phyloP scores from a whole-genome alignment of 2,113 vertebrate genomes.

The Oncorhynchus nerka region DNA sequence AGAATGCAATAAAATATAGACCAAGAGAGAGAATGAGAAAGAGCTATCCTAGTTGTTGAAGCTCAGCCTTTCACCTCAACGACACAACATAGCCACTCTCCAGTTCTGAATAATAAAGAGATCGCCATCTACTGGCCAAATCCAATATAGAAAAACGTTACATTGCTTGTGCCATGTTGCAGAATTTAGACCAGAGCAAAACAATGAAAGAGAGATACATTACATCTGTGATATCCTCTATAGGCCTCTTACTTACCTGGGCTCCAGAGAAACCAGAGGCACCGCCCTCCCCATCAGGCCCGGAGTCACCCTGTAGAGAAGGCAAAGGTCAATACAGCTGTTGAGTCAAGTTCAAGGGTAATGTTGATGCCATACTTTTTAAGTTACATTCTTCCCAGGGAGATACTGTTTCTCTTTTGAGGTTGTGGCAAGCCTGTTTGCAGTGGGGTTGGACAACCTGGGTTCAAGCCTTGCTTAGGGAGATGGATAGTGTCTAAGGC shows the following conservation, averaged over 20 bases:
- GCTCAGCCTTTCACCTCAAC: neutral
- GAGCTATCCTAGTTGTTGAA: neutral
- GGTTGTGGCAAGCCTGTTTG: too few relatives aligned
- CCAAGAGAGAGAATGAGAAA: too few relatives aligned
- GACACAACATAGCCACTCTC: neutral
- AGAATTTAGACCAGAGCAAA: neutral
- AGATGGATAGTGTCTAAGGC: too few relatives aligned
- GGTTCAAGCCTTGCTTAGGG: too few relatives aligned
- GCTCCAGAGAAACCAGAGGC: constrained; percentile 72
- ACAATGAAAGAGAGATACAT: neutral
- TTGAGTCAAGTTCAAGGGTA: neutral
- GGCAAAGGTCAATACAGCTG: constrained; percentile 26
- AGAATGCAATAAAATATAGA: neutral
- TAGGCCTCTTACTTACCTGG: constrained; percentile 37
- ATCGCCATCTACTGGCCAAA: neutral
- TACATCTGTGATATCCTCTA: neutral
- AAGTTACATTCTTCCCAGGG: too few relatives aligned
- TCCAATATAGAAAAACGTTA: neutral
- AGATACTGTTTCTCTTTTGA: too few relatives aligned
- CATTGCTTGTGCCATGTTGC: neutral
- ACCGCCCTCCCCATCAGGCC: constrained; percentile 70
- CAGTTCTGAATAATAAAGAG: neutral
- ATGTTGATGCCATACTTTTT: neutral
- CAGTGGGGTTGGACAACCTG: too few relatives aligned
- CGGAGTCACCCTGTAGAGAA: constrained; percentile 60